phyloP scores from a whole-genome alignment of 92 coral and sea anemone genomes.

The Bergia sp. region DNA sequence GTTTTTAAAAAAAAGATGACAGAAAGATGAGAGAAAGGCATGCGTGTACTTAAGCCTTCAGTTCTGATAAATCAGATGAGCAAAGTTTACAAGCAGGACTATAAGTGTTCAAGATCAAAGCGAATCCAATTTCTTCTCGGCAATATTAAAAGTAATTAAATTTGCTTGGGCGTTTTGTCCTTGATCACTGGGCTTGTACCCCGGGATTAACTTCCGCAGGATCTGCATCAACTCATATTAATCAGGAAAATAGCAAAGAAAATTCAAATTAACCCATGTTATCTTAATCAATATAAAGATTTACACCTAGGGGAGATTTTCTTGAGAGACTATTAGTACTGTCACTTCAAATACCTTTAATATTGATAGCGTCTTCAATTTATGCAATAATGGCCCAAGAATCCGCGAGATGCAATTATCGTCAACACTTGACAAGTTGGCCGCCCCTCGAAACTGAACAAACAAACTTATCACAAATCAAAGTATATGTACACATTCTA shows the following conservation, averaged over 20 bases:
- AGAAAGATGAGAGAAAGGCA: background rate
- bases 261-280: constrained; percentile 17
- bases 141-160: constrained; percentile 25
- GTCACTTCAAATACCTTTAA: constrained; percentile 11
- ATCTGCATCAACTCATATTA: background rate
- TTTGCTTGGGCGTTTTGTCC: constrained; percentile 6
- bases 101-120: background rate
- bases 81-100: background rate
- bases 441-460: constrained; percentile 5
- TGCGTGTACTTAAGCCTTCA: background rate
- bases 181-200: background rate
- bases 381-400: constrained; percentile 8
- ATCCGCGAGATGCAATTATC: constrained; percentile 7
- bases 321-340: background rate
- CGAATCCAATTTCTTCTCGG: background rate
- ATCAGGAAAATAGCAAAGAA: background rate
- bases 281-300: constrained; percentile 16
- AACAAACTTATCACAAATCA: constrained; percentile 20
- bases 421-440: background rate
- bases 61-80: background rate
- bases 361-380: constrained; percentile 12
- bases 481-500: constrained; percentile 29
- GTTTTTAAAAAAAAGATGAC: no score
- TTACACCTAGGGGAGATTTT: background rate
- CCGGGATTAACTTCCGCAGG: constrained; percentile 19